phyloP scores from a whole-genome alignment of 2,888 invertebrate genomes.

The Hecatera dysodea region DNA sequence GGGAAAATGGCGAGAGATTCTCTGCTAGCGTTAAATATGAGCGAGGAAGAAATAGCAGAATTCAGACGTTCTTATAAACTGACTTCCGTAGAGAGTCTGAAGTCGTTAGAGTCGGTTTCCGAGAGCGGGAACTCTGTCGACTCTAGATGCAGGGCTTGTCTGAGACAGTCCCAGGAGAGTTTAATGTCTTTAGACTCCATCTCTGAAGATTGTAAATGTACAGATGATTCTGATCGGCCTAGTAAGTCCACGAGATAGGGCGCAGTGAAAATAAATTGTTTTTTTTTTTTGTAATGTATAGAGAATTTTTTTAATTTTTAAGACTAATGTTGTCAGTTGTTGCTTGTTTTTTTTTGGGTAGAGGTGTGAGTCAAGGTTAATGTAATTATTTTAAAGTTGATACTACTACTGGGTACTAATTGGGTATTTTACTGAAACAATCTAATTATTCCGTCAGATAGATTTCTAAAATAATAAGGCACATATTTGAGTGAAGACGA shows the following conservation, averaged over 20 bases:
- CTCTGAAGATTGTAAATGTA: conserved; percentile 84
- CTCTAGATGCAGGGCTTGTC: conserved; percentile 83
- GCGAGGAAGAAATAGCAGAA: conserved; percentile 87
- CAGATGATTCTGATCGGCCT: conserved; percentile 78
- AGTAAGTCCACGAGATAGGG: conserved; percentile 78
- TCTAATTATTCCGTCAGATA: no score
- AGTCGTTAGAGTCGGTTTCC: conserved; percentile 86
- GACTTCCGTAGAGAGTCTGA: conserved; percentile 86
- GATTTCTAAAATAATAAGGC: no score
- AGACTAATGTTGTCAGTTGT: conserved; percentile 39
- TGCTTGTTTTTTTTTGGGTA: conserved; percentile 25
- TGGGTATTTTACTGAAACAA: no score
- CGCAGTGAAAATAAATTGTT: conserved; percentile 11
- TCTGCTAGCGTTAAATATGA: conserved; percentile 86
- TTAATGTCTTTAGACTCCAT: conserved; percentile 87
- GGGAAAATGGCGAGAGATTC: conserved; percentile 89
- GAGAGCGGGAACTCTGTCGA: conserved; percentile 87
- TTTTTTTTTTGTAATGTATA: conserved; percentile 38
- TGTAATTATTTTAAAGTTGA: neutral
- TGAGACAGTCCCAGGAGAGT: conserved; percentile 86
- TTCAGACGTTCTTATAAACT: conserved; percentile 85
- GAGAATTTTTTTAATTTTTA: conserved; percentile 38
- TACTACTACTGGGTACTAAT: no score
- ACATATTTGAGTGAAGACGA: no score
- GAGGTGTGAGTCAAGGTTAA: conserved; percentile 21